Percentiles rank a stretch among this genome's conserved stretches.
Conservation (phyloP, 2,113 vertebrate genomes). For the Planiliza haematocheilus region DNA sequence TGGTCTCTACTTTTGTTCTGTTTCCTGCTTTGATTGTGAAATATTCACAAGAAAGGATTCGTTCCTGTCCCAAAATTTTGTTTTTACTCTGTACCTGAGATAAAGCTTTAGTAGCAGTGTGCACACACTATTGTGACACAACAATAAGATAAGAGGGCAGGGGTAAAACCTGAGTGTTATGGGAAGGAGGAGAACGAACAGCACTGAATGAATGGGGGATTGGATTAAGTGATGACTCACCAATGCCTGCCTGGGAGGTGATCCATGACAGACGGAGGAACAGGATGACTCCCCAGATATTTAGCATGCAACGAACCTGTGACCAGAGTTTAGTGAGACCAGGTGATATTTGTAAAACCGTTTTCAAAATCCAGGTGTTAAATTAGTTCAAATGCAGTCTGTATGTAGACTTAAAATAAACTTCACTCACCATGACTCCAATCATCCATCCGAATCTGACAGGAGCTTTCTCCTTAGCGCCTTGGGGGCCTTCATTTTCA, state of each 20-base stretch:
- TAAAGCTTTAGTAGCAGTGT: no score
- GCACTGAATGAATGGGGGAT: background rate
- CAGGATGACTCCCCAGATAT: constrained; percentile 83
- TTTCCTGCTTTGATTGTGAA: no score
- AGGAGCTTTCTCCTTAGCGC: constrained; percentile 11
- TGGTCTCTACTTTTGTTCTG: no score
- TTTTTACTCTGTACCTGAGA: no score
- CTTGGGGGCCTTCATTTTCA: constrained; percentile 19
- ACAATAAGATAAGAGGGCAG: no score
- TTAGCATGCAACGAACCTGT: constrained; percentile 84
- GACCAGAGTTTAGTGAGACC: background rate
- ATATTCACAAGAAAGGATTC: no score
- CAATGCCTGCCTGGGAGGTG: constrained; percentile 80
- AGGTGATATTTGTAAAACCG: background rate
- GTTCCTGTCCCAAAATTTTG: no score
- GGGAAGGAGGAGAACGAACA: background rate
- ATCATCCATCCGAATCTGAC: constrained; percentile 80
- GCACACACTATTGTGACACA: no score
- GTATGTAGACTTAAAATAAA: background rate
- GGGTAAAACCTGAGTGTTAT: background rate
- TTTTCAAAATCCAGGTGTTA: background rate
- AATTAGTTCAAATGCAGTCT: background rate
- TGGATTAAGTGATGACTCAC: constrained; percentile 58
- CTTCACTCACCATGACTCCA: constrained; percentile 77
- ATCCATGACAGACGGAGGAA: constrained; percentile 83